phyloP scores from a whole-genome alignment of 2,797 vertebrate species.

The Tragelaphus eurycerus region DNA sequence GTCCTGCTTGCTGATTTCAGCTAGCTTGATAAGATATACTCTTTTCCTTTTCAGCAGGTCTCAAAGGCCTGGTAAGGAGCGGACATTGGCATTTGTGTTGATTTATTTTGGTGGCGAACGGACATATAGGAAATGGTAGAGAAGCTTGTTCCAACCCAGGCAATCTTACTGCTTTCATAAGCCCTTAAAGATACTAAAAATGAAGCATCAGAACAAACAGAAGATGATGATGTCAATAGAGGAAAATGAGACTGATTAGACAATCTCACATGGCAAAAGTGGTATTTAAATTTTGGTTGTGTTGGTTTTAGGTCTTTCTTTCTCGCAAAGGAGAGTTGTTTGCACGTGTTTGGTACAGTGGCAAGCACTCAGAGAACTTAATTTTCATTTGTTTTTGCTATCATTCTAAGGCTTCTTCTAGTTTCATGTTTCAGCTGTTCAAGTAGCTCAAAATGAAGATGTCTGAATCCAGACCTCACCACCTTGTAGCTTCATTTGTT shows the following conservation, averaged over 20 bases:
- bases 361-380: conserved; percentile 69
- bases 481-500: neutral
- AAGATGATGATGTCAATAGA: conserved; percentile 65
- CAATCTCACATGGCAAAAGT: conserved; percentile 45
- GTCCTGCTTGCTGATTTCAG: neutral
- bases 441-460: conserved; percentile 27
- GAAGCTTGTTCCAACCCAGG: conserved; percentile 27
- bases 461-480: neutral
- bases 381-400: conserved; percentile 64
- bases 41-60: neutral
- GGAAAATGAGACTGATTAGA: conserved; percentile 72
- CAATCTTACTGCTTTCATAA: conserved; percentile 67
- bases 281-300: conserved; percentile 57
- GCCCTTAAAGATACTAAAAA: conserved; percentile 62
- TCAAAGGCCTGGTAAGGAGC: neutral
- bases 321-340: conserved; percentile 37
- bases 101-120: conserved; percentile 55
- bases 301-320: conserved; percentile 59
- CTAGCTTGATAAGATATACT: neutral
- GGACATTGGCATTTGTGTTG: neutral
- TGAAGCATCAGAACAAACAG: conserved; percentile 71
- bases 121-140: conserved; percentile 46
- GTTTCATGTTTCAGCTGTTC: conserved; percentile 40
- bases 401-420: conserved; percentile 45
- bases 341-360: conserved; percentile 50